Conservation (phyloP, 1,140 invertebrate species). For the Lineus longissimus region DNA sequence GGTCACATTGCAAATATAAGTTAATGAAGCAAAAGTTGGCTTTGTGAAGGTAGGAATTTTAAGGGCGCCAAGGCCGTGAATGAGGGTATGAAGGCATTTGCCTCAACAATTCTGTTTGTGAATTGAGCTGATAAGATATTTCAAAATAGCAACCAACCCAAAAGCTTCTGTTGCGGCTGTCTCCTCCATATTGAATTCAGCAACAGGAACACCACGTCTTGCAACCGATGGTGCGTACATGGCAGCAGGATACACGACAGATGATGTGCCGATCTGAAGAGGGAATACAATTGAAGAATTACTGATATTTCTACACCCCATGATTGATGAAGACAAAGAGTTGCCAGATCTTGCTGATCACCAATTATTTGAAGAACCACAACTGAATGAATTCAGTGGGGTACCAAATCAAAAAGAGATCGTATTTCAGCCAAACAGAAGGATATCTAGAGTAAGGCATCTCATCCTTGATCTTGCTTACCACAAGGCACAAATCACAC, state of each 20-base stretch:
- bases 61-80: too few relatives aligned
- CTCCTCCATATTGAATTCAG: slow-evolving; percentile 83
- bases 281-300: neutral
- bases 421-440: neutral
- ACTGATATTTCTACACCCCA: too few relatives aligned
- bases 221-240: slow-evolving; percentile 82
- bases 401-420: neutral
- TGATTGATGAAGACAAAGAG: neutral
- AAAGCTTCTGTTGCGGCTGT: slow-evolving; percentile 70
- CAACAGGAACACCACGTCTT: slow-evolving; percentile 72
- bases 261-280: slow-evolving; percentile 67
- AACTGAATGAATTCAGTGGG: too few relatives aligned
- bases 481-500: slow-evolving; percentile 80
- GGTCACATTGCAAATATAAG: neutral
- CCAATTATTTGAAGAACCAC: too few relatives aligned
- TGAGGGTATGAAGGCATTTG: too few relatives aligned
- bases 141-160: slow-evolving; percentile 56
- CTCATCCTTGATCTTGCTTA: slow-evolving; percentile 55
- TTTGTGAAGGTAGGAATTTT: neutral
- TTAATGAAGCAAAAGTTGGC: neutral
- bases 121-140: slow-evolving; percentile 5
- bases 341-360: too few relatives aligned
- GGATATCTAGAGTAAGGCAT: neutral
- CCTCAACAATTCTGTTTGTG: too few relatives aligned
- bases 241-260: slow-evolving; percentile 86